Evolutionary conservation across 2,797 vertebrate species (phyloP), one percentile per base, ranked within the genome.

Genomic region (Dromococcyx pavoninus): DNA sequence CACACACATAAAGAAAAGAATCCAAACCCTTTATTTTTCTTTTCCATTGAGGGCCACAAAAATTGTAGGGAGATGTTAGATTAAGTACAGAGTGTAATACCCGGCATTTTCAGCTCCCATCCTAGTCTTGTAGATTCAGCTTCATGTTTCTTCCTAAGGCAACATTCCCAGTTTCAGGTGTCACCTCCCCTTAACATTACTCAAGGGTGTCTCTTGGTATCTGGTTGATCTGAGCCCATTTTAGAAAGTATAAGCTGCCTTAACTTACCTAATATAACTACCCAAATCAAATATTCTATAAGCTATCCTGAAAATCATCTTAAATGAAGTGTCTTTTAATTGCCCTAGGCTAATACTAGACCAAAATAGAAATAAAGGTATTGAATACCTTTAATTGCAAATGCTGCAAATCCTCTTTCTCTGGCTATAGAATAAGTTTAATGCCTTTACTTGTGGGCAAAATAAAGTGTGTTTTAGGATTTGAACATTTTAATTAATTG

Each of bases 401-500:
- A 84, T 54, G 17, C 30, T 72, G 32, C 15, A 86, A 76, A 71
- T 70, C 25, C 5, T 50, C 24, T 76, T 54, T 15, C 37, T 85
- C 58, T 70, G 30, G 5, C 10, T 84, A 28, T 10, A 69, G 17
- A 32, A 48, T 35, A 62, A 53, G 69, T 84, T 72, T 64, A 88
- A 82, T 73, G 32, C 2, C 5, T 88, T 91, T 85, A 24, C 28
- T 91, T 76, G 53, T 61, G 30, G 5, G 10, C 57, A 64, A 91
- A 90, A 81, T 70, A 67, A 57, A 76, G 18, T 41, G 32, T 60
- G 4, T 11, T 76, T 75, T 61, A 74, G 21, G 25, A 82, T 73
- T 19, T 73, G 37, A 88, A 32, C 51, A 65, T 91, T 95, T 89
- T 77, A 73, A 30, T 88, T 88, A 91, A 81, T 64, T 86, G 74